Evolutionary conservation across 2,113 vertebrate genomes (phyloP).

Genomic region (Tupaia tana): DNA sequence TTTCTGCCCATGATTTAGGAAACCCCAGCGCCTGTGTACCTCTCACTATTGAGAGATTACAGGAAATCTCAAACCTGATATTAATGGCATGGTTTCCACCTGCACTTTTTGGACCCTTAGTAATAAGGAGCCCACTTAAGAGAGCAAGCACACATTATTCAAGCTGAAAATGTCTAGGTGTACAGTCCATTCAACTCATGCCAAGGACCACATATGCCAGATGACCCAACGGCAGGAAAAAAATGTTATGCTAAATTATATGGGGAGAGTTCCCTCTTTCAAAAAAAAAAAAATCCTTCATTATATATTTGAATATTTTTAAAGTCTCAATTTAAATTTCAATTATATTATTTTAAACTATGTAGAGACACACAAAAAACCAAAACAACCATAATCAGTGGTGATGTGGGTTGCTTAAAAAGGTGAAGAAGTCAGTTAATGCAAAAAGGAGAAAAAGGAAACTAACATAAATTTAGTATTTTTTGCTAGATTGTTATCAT

Average conservation of each 20-base stretch:
- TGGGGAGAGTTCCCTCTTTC: neutral
- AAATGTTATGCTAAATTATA: neutral
- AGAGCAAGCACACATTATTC: neutral
- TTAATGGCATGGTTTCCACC: neutral
- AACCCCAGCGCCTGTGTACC: constrained; percentile 32
- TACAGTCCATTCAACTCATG: neutral
- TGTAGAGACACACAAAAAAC: neutral
- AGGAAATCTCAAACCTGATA: neutral
- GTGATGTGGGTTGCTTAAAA: neutral
- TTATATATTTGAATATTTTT: neutral
- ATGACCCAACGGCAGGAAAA: neutral
- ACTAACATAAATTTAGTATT: neutral
- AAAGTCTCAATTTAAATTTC: neutral
- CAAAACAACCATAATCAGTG: neutral
- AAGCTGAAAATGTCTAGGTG: neutral
- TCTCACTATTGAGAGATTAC: constrained; percentile 5
- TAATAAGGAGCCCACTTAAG: neutral
- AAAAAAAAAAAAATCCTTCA: neutral
- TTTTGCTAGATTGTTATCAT: neutral
- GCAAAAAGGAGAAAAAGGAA: neutral
- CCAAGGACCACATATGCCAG: neutral
- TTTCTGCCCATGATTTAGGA: constrained; percentile 1
- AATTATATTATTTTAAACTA: constrained; percentile 19
- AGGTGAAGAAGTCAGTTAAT: neutral
- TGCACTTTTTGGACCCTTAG: neutral